These are phyloP conservation scores for Stenotaenia linearis DNA, from an alignment of 2,888 invertebrate species.

Conservation along the genomic window DNA sequence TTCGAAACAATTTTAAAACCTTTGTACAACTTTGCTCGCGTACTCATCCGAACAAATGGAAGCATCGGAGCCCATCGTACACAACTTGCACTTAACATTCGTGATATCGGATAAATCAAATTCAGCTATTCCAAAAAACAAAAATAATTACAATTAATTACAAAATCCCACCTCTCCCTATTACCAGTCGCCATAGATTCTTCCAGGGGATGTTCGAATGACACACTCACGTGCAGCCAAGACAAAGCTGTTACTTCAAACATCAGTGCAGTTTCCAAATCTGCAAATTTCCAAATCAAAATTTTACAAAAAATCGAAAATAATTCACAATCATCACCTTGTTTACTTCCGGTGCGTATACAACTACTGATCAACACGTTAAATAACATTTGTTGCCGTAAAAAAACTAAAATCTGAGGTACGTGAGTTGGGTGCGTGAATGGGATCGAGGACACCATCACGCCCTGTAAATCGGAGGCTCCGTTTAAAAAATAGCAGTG, in stretches of 20 bases:
- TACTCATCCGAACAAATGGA: constrained; percentile 49
- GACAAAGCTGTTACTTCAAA: constrained; percentile 87
- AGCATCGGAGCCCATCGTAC: constrained; percentile 55
- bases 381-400: constrained; percentile 86
- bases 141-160: background rate
- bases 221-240: constrained; percentile 80
- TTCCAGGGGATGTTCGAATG: constrained; percentile 85
- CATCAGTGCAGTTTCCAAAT: constrained; percentile 71
- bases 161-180: background rate
- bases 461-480: constrained; percentile 62
- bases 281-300: constrained; percentile 46
- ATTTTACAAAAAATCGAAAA: background rate
- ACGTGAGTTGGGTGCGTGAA: constrained; percentile 92
- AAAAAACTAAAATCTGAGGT: constrained; percentile 72
- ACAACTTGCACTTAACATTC: constrained; percentile 70
- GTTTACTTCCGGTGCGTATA: constrained; percentile 71
- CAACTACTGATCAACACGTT: constrained; percentile 84
- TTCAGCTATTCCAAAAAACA: constrained; percentile 55
- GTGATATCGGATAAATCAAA: constrained; percentile 76
- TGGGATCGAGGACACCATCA: constrained; percentile 71
- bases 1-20: no score
- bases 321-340: constrained; percentile 54
- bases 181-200: constrained; percentile 78
- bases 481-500: constrained; percentile 92
- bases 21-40: constrained; percentile 64